Evolutionary conservation across 2,797 vertebrate species (phyloP), one percentile per base, ranked within the genome.

Genomic region (Trichosurus vulpecula): DNA sequence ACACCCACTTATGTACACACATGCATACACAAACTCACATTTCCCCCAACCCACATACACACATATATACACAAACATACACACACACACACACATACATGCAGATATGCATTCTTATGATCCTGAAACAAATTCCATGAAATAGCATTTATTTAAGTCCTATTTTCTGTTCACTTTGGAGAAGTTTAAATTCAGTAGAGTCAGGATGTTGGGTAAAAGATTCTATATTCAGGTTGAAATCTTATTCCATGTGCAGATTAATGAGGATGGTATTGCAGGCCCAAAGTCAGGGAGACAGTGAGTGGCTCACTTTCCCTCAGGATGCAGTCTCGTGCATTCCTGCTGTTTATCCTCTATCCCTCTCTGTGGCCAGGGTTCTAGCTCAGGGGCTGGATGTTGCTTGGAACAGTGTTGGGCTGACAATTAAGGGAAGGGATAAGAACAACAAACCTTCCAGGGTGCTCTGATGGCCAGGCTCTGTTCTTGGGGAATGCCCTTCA

Each of bases 401-500:
- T 25, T 3, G 19, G 19, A 25, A 25, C n/a, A 22, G 2, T 6
- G 2, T 41, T 22, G 19, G 66, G 2, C 13, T 14, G 58, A 6
- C 58, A 13, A 35, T 13, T 12, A 61, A 61, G 58, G 58, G 58
- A 19, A 22, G 61, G 35, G 13, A 66, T n/a, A 66, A 66, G 61
- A 74, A 6, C 1, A 47, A 6, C 3, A 10, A 81, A 3, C 22
- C 22, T 47, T 47, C 0, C 90, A 95, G 6, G 56, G 1, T 54
- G 90, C 3, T 93, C 91, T 81, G 58, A 4, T 93, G 9, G 90
- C 92, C 93, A 25, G 93, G 56, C 87, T 93, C 92, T 90, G 19
- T 74, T 96, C 81, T 90, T 92, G 14, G 95, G 6, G 27, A 55
- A 0, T 3, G 6, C 91, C 90, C 95, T 14, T 89, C 81, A 31